These are phyloP conservation scores for Ecdyonurus torrentis DNA, from an alignment of 2,888 invertebrate genomes.

Conservation along the genomic window DNA sequence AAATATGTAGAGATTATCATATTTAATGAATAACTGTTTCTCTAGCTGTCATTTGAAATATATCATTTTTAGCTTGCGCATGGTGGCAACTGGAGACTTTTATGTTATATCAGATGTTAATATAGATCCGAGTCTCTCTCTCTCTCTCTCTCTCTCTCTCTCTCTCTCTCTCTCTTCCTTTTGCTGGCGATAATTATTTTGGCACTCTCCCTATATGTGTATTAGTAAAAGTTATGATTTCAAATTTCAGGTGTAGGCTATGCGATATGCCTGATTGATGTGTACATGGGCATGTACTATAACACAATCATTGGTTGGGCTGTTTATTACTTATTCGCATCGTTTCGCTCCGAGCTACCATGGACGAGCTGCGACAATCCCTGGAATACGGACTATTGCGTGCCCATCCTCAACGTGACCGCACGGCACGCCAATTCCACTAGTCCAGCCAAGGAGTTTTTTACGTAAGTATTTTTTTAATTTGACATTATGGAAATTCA, in stretches of 20 bases:
- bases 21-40: too few relatives aligned
- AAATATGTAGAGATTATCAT: too few relatives aligned
- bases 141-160: background rate
- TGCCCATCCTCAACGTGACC: slow-evolving; percentile 34
- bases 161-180: background rate
- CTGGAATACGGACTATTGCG: slow-evolving; percentile 72
- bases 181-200: background rate
- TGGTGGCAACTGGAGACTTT: too few relatives aligned
- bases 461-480: slow-evolving; percentile 47
- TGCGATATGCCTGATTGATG: slow-evolving; percentile 87
- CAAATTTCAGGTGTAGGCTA: slow-evolving; percentile 69
- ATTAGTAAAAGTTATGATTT: too few relatives aligned
- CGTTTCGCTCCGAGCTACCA: slow-evolving; percentile 61
- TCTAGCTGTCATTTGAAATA: too few relatives aligned
- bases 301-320: slow-evolving; percentile 96
- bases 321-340: slow-evolving; percentile 74
- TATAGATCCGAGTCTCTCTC: too few relatives aligned
- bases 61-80: too few relatives aligned
- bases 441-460: slow-evolving; percentile 75
- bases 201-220: too few relatives aligned
- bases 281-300: slow-evolving; percentile 94
- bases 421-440: slow-evolving; percentile 30
- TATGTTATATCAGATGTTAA: too few relatives aligned
- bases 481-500: background rate
- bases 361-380: slow-evolving; percentile 75